Evolutionary conservation across 2,888 invertebrate species (phyloP).

Genomic region (Sphinx pinastri): DNA sequence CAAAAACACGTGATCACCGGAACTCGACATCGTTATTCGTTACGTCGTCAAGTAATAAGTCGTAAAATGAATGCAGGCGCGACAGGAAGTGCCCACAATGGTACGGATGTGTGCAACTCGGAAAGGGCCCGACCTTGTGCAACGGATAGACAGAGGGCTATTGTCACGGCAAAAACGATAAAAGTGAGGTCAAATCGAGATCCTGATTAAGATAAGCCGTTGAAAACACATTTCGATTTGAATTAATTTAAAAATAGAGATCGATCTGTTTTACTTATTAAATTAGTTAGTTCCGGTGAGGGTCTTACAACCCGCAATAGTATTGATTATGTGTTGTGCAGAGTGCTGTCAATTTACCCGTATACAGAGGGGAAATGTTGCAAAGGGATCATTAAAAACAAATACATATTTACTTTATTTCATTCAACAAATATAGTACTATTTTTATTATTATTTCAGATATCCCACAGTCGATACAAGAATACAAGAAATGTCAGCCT

Average conservation of each 20-base stretch:
- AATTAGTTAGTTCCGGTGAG: background rate
- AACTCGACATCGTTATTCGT: constrained; percentile 15
- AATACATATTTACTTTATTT: background rate
- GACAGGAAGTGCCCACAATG: constrained; percentile 72
- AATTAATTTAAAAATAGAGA: background rate
- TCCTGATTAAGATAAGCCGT: constrained; percentile 32
- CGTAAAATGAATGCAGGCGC: constrained; percentile 70
- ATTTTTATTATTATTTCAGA: background rate
- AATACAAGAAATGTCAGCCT: background rate
- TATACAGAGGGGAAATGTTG: background rate
- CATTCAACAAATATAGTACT: background rate
- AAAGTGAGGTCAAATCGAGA: constrained; percentile 30
- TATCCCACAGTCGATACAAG: background rate
- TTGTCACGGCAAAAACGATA: constrained; percentile 27
- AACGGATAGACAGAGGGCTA: constrained; percentile 26
- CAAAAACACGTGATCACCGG: constrained; percentile 25
- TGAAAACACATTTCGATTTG: constrained; percentile 5
- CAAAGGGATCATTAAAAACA: background rate
- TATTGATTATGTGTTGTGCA: background rate
- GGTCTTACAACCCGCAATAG: background rate
- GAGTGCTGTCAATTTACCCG: background rate
- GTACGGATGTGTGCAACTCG: constrained; percentile 67
- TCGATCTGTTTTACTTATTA: background rate
- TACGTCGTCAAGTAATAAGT: constrained; percentile 39
- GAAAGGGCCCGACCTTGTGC: constrained; percentile 72